Evolutionary conservation across 1,140 invertebrate species (phyloP).

Genomic region (Nephotettix cincticeps): DNA sequence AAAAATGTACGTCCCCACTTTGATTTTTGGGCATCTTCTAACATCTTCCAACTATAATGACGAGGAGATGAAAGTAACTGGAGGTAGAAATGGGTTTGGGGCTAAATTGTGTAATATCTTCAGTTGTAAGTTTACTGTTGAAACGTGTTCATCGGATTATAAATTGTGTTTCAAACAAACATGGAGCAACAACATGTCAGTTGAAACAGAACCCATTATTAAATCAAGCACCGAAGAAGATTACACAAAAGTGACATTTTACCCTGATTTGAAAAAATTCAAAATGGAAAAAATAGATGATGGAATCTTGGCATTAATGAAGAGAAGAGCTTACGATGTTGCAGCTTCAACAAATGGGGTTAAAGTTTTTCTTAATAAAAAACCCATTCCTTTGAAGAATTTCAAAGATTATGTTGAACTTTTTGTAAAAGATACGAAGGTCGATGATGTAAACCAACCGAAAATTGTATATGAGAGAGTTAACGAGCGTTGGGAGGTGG

Average conservation of each 20-base stretch:
- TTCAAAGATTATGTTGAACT: slow-evolving; percentile 98
- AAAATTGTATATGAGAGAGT: slow-evolving; percentile 88
- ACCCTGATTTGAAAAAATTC: slow-evolving; percentile 93
- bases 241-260: slow-evolving; percentile 94
- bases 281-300: slow-evolving; percentile 92
- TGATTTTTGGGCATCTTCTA: slow-evolving; percentile 99
- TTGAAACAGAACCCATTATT: slow-evolving; percentile 84
- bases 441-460: slow-evolving; percentile 73
- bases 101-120: slow-evolving; percentile 99
- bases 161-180: slow-evolving; percentile 90
- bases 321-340: slow-evolving; percentile 92
- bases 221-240: slow-evolving; percentile 59
- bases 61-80: slow-evolving; percentile 95
- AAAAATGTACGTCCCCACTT: slow-evolving; percentile 98
- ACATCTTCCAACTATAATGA: slow-evolving; percentile 99
- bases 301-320: slow-evolving; percentile 93
- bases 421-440: slow-evolving; percentile 78
- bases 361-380: slow-evolving; percentile 92
- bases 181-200: slow-evolving; percentile 95
- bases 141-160: slow-evolving; percentile 89
- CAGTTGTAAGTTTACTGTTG: slow-evolving; percentile 93
- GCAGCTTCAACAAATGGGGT: slow-evolving; percentile 88
- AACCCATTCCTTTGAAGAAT: slow-evolving; percentile 81
- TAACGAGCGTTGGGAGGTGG: slow-evolving; percentile 94
- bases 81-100: slow-evolving; percentile 98